Base-by-base conservation (phyloP, 2,888 invertebrate genomes). In the Listrodromus nycthemerus region DNA sequence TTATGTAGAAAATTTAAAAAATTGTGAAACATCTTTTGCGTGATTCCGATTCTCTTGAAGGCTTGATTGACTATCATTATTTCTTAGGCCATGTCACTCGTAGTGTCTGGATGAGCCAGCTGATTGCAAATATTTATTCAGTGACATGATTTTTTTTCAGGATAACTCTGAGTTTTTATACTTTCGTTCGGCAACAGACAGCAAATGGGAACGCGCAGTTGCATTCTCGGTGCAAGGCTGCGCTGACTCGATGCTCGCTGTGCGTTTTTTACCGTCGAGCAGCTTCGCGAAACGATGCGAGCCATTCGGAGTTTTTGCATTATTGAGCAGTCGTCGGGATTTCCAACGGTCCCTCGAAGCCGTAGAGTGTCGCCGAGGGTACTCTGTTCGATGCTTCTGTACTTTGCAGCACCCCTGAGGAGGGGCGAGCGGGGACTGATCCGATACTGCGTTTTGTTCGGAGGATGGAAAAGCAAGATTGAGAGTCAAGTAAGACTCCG, bases 401-500 rank as follows among this genome's bases (percentile, higher is more conserved):
- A 74, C 66, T 69, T 52, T 52, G 67, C 45, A 19, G 37, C 41
- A 61, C 30, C 33, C 50, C 52, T 45, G 61, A 19, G 67, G 71
- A 71, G 41, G 70, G 55, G 41, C 73, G 74, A 21, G 8, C 69
- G 16, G 21, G 48, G 19, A 45, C 66, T 52, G 79, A 80, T 63
- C 33, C 50, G 45, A 16, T 37, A 48, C 70, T 48, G 52, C 74
- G 66, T 80, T 80, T 80, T 73, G 52, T 78, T 77, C 77, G 55
- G 41, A 61, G 77, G 48, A 48, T 45, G 55, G 67, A 80, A 73
- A 77, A 83, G 73, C 63, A 80, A 77, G 83, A 84, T 84, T 81
- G 80, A 81, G 76, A 77, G 63, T 55, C 73, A 24, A 63, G 55
- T 73, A 74, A 80, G 73, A 75, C 69, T 65, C 16, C 41, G 37